These are phyloP conservation scores for Discoglossus pictus DNA, from an alignment of 2,797 vertebrate species.

Conservation along the genomic window DNA sequence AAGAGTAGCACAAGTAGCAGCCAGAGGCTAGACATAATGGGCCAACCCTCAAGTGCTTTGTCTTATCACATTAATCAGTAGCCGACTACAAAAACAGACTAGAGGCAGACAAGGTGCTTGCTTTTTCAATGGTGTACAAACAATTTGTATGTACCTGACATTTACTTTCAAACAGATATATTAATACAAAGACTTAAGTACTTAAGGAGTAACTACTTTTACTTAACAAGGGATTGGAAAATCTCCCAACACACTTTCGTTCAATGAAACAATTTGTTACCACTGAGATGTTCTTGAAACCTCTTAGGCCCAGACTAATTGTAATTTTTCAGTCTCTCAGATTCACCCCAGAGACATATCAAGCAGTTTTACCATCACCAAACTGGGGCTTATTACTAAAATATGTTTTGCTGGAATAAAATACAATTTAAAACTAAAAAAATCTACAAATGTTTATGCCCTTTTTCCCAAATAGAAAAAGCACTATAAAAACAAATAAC, in stretches of 20 bases:
- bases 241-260: not conserved
- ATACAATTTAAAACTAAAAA: no score
- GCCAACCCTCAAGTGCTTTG: constrained; percentile 54
- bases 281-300: no score
- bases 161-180: constrained; percentile 54
- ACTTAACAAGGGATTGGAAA: constrained; percentile 37
- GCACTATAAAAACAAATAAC: no score
- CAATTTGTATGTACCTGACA: constrained; percentile 54
- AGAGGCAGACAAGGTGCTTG: constrained; percentile 57
- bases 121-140: constrained; percentile 56
- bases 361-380: no score
- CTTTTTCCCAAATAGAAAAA: no score
- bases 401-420: no score
- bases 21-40: constrained; percentile 62
- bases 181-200: constrained; percentile 14
- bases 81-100: constrained; percentile 57
- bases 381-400: no score
- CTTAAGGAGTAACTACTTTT: constrained; percentile 19
- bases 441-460: no score
- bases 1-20: constrained; percentile 48
- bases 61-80: constrained; percentile 63
- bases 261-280: not conserved
- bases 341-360: no score
- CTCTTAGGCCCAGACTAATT: no score
- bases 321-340: no score